Evolutionary conservation across 2,888 invertebrate species (phyloP).

Genomic region (Parnassius orleans): DNA sequence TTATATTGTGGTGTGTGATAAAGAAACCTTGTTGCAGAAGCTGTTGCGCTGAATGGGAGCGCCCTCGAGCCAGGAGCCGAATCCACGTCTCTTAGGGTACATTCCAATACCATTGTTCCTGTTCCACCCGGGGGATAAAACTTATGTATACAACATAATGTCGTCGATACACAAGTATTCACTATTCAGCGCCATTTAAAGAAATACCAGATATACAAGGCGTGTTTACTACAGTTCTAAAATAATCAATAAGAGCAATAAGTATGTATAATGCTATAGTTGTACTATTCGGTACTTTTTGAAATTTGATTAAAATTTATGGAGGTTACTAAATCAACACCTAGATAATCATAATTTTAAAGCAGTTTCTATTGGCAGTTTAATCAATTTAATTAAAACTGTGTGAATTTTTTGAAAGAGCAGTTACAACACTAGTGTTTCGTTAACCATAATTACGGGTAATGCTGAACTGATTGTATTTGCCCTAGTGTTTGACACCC

Average conservation of each 20-base stretch:
- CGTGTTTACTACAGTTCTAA: neutral
- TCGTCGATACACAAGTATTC: neutral
- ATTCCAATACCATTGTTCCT: constrained; percentile 3
- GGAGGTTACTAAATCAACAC: too few species aligned
- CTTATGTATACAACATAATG: neutral
- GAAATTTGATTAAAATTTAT: too few species aligned
- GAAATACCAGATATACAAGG: neutral
- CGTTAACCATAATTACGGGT: too few species aligned
- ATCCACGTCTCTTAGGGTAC: neutral
- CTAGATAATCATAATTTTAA: too few species aligned
- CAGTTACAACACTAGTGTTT: too few species aligned
- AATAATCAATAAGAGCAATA: neutral
- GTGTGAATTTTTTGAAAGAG: too few species aligned
- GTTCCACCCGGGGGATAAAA: neutral
- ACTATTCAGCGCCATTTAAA: neutral
- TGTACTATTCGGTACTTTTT: too few species aligned
- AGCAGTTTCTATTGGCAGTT: too few species aligned
- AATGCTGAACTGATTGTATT: too few species aligned
- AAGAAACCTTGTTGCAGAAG: neutral
- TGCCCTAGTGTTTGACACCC: too few species aligned
- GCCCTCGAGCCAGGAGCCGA: neutral
- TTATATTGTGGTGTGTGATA: neutral
- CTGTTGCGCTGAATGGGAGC: neutral
- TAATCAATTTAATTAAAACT: too few species aligned
- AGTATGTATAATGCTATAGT: neutral